Percentiles rank a stretch among this genome's conserved stretches.
These are phyloP conservation scores for Calonectris borealis DNA, from an alignment of 2,113 vertebrate genomes.

Conservation along the genomic window DNA sequence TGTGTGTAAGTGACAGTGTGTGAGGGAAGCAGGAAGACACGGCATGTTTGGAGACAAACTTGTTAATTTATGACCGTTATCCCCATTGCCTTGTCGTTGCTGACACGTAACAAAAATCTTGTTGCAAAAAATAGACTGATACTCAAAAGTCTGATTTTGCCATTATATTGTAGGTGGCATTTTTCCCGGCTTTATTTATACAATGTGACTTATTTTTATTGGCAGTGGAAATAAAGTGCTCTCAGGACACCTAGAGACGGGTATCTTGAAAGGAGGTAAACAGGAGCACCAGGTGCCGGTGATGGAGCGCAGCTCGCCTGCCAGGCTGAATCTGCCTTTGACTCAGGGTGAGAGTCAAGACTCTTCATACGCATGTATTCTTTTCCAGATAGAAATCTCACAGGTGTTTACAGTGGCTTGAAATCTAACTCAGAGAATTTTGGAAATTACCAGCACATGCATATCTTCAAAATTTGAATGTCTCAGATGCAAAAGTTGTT, in stretches of 20 bases:
- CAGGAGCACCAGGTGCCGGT: neutral
- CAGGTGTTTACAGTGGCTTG: neutral
- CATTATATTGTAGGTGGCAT: neutral
- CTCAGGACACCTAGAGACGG: neutral
- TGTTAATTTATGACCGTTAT: neutral
- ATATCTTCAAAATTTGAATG: neutral
- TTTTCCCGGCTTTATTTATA: neutral
- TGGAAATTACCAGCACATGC: neutral
- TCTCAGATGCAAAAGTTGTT: neutral
- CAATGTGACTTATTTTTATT: constrained; percentile 23
- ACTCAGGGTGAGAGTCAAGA: constrained; percentile 62
- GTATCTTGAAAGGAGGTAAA: constrained; percentile 34
- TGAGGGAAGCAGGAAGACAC: neutral
- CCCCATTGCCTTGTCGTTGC: neutral
- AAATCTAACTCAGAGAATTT: neutral
- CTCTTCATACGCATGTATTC: neutral
- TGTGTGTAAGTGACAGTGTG: neutral
- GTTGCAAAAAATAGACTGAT: neutral
- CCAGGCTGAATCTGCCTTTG: constrained; percentile 37
- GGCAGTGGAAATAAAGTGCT: constrained; percentile 52
- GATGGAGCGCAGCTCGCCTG: neutral
- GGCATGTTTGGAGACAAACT: neutral
- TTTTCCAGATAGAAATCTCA: neutral
- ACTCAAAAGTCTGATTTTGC: neutral
- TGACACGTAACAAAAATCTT: neutral